Conservation (phyloP, 2,797 vertebrate species). For the Tinamus major region DNA sequence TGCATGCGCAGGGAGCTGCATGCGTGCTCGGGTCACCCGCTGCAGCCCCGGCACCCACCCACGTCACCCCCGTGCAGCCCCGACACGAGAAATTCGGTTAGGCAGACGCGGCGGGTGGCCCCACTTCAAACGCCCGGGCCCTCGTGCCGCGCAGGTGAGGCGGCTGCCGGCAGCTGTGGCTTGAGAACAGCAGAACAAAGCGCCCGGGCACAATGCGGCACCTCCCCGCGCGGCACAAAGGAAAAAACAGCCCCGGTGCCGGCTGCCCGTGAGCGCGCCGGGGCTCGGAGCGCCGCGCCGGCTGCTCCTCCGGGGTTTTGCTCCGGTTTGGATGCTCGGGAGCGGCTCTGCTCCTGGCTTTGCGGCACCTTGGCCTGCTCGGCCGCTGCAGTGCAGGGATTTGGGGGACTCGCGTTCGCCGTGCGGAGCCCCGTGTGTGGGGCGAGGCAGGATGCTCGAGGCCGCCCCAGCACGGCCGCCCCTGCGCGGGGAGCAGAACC, state of each 20-base stretch:
- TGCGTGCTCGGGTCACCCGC: too few species aligned
- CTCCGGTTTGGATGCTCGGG: too few species aligned
- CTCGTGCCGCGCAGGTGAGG: background rate
- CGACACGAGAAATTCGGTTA: background rate
- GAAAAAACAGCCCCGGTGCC: conserved; percentile 18
- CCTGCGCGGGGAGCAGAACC: too few species aligned
- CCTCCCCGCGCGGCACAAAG: background rate
- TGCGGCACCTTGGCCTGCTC: accelerated
- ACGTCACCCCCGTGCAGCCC: background rate
- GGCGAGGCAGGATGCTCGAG: too few species aligned
- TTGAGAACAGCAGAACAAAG: background rate
- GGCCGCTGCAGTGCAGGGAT: accelerated
- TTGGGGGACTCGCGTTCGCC: too few species aligned
- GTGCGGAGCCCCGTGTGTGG: too few species aligned
- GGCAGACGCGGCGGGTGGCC: background rate
- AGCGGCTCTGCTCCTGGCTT: background rate
- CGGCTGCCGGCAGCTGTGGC: conserved; percentile 41
- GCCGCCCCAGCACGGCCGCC: too few species aligned
- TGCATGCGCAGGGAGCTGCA: too few species aligned
- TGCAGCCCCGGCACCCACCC: background rate
- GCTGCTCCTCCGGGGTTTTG: background rate
- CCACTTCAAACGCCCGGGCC: background rate
- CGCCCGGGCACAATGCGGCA: conserved; percentile 4
- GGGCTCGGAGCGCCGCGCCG: background rate
- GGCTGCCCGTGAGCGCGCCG: accelerated